phyloP scores from a whole-genome alignment of 2,797 vertebrate genomes.

The Okamejei kenojei region DNA sequence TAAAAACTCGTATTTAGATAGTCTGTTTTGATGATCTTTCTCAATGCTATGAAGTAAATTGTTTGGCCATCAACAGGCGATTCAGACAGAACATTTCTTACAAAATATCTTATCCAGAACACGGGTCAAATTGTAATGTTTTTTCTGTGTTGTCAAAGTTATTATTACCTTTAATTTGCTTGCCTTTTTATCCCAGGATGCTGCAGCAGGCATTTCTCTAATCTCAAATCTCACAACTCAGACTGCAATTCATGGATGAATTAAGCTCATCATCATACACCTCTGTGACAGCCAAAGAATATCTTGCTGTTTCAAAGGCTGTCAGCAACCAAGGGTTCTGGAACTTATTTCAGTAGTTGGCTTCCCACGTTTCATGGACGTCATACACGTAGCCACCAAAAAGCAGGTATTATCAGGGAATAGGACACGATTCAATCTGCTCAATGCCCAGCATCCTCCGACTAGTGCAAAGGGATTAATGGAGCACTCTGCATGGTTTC shows the following conservation, averaged over 20 bases:
- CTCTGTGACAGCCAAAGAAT: background rate
- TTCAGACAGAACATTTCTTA: background rate
- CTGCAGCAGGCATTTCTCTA: background rate
- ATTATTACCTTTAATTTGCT: background rate
- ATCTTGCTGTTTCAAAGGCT: background rate
- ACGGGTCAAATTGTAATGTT: background rate
- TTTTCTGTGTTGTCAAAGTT: too few relatives aligned
- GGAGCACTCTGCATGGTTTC: background rate
- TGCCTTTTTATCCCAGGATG: background rate
- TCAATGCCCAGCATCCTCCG: background rate
- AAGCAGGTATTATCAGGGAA: background rate
- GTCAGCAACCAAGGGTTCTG: background rate
- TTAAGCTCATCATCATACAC: too few relatives aligned
- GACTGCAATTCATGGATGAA: background rate
- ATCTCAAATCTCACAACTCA: too few relatives aligned
- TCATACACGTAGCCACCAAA: background rate
- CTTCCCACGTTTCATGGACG: background rate
- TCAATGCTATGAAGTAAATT: background rate
- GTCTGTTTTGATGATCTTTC: background rate
- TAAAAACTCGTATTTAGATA: background rate
- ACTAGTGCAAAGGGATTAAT: background rate
- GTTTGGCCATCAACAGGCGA: too few relatives aligned
- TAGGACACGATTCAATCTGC: background rate
- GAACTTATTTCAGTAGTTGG: background rate
- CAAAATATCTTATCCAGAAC: background rate